Percentiles rank a stretch among this genome's conserved stretches.
phyloP scores from a whole-genome alignment of 2,888 invertebrate species.

The Meganola albula region DNA sequence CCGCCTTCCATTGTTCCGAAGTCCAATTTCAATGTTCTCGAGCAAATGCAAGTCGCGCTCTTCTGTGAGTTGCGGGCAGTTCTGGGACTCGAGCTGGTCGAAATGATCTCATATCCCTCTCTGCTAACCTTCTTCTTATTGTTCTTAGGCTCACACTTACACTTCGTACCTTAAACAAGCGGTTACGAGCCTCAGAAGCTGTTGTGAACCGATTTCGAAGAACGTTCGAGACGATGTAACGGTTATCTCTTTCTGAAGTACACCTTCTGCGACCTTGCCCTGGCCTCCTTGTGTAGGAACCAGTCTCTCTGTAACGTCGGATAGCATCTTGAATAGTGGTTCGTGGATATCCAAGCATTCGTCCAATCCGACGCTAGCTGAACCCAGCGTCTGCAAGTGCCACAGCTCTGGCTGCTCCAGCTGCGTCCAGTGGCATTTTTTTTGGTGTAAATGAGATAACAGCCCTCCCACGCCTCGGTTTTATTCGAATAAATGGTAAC shows the following conservation, averaged over 20 bases:
- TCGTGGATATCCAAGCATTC: neutral
- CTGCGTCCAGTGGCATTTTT: neutral
- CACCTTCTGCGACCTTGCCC: constrained; percentile 1
- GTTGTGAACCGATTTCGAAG: neutral
- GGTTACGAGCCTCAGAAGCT: neutral
- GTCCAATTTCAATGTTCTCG: constrained; percentile 5
- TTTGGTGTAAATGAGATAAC: neutral
- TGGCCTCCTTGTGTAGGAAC: neutral
- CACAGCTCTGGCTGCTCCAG: neutral
- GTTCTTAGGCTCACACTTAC: constrained; percentile 1
- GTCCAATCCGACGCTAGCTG: neutral
- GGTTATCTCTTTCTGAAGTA: constrained; percentile 4
- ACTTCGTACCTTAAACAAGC: constrained; percentile 2
- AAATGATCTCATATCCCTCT: neutral
- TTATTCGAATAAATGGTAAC: neutral
- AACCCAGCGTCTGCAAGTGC: neutral
- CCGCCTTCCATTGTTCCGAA: constrained; percentile 4
- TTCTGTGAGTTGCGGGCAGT: constrained; percentile 1
- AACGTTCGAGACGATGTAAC: neutral
- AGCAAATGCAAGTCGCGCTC: constrained; percentile 3
- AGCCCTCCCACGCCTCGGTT: too few species aligned
- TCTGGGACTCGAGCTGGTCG: neutral
- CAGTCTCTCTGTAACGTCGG: neutral
- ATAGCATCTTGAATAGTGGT: neutral
- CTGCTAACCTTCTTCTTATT: constrained; percentile 2